phyloP scores from a whole-genome alignment of 2,113 vertebrate genomes.

The Indri indri region DNA sequence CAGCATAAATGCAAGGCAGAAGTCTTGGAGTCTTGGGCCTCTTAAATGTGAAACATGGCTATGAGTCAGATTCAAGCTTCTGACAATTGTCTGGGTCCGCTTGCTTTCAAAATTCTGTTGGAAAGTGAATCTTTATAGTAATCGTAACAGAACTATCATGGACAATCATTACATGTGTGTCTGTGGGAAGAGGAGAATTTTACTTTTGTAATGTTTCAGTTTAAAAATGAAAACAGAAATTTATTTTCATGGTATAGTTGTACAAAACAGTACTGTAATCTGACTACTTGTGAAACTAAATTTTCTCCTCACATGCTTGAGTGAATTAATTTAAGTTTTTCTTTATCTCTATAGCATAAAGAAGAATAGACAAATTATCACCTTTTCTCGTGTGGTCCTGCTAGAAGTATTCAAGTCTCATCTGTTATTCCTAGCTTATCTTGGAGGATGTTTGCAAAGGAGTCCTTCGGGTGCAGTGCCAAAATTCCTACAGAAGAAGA shows the following conservation, averaged over 20 bases:
- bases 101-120: not conserved
- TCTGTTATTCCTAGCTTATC: not conserved
- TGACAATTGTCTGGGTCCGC: slow-evolving; percentile 1
- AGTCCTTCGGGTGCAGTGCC: not conserved
- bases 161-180: not conserved
- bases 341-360: slow-evolving; percentile 4
- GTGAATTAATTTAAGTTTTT: slow-evolving; percentile 27
- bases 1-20: slow-evolving; percentile 35
- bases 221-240: slow-evolving; percentile 31
- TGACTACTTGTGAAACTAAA: slow-evolving; percentile 49
- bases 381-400: not conserved
- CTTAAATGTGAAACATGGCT: not conserved
- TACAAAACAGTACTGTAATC: not conserved
- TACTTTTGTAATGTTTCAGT: not conserved
- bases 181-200: not conserved
- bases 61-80: not conserved
- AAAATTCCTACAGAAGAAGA: not conserved
- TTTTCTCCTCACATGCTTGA: not conserved
- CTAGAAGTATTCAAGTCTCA: not conserved
- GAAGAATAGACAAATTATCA: not conserved
- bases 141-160: not conserved
- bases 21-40: not conserved
- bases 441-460: slow-evolving; percentile 3
- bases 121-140: not conserved
- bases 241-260: not conserved